phyloP scores from a whole-genome alignment of 2,113 vertebrate genomes.

The Pterocles gutturalis region DNA sequence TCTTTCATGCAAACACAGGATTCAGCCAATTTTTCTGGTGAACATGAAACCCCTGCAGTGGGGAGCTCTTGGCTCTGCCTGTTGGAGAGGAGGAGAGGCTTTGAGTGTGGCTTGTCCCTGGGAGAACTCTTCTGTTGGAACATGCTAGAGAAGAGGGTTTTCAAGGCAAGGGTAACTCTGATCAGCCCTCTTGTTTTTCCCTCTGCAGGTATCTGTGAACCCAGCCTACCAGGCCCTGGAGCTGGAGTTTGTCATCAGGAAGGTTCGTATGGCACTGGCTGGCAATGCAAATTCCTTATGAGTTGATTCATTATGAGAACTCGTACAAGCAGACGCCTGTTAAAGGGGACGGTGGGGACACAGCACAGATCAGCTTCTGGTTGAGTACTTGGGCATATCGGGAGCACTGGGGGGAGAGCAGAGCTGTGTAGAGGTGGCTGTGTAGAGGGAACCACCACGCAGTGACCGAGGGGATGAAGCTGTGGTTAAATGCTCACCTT shows the following conservation, averaged over 20 bases:
- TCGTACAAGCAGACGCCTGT: accelerated
- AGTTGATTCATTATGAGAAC: background rate
- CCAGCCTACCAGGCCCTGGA: constrained; percentile 90
- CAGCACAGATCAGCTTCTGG: background rate
- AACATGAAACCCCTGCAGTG: background rate
- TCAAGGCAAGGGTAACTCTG: background rate
- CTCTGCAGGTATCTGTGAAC: constrained; percentile 89
- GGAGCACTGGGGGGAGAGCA: background rate
- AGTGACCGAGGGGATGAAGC: background rate
- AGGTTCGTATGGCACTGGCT: constrained; percentile 73
- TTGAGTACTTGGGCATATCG: background rate
- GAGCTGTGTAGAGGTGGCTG: background rate
- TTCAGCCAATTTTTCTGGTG: background rate
- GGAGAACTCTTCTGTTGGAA: background rate
- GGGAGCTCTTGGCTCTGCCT: background rate
- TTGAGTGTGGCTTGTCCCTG: background rate
- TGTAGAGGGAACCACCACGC: background rate
- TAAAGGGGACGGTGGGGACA: background rate
- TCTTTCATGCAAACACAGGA: background rate
- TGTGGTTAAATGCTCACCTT: accelerated
- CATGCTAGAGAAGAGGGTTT: background rate
- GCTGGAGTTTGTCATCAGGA: constrained; percentile 83
- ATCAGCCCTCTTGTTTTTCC: background rate
- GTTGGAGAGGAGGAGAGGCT: background rate
- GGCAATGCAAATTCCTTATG: background rate